phyloP scores from a whole-genome alignment of 2,888 invertebrate genomes.

The Zaprionus bogoriensis region DNA sequence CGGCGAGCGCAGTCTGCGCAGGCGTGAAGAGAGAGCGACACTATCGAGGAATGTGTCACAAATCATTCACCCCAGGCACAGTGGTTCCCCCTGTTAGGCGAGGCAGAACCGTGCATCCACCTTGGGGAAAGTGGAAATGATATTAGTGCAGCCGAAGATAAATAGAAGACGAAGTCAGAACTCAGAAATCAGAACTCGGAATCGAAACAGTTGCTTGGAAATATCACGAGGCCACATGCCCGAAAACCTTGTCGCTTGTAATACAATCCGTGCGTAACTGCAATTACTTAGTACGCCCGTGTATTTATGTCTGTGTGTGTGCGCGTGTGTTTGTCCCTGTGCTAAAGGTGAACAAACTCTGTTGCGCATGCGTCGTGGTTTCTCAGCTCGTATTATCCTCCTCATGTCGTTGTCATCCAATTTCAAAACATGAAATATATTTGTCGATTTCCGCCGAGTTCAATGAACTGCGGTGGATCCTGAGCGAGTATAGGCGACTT shows the following conservation, averaged over 20 bases:
- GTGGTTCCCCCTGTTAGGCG: too few relatives aligned
- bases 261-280: constrained; percentile 76
- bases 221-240: constrained; percentile 47
- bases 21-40: constrained; percentile 31
- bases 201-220: constrained; percentile 75
- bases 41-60: constrained; percentile 73
- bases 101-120: constrained; percentile 9
- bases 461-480: constrained; percentile 64
- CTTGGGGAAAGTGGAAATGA: constrained; percentile 61
- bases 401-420: constrained; percentile 58
- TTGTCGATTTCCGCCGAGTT: constrained; percentile 61
- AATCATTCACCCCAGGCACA: constrained; percentile 67
- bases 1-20: constrained; percentile 31
- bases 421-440: constrained; percentile 72
- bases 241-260: constrained; percentile 47
- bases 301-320: constrained; percentile 17
- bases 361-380: constrained; percentile 56
- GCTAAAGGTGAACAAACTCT: constrained; percentile 71
- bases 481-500: constrained; percentile 44
- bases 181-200: too few relatives aligned
- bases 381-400: constrained; percentile 33
- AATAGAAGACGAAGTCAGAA: constrained; percentile 60
- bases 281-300: constrained; percentile 58
- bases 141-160: constrained; percentile 63
- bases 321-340: constrained; percentile 23